phyloP scores from a whole-genome alignment of 1,140 invertebrate species.

The Musca vetustissima region DNA sequence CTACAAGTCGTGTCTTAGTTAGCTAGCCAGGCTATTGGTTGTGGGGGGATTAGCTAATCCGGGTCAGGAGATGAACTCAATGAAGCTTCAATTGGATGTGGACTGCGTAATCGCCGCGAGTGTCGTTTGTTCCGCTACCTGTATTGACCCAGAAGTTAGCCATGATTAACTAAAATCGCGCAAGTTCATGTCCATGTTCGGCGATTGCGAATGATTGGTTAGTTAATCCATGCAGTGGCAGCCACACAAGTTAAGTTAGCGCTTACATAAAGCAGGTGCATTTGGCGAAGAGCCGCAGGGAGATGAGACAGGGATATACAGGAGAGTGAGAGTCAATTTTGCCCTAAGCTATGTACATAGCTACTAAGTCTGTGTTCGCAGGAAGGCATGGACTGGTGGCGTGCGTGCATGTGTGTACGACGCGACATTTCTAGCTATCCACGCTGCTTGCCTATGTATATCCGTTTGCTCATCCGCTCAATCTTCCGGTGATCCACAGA shows the following conservation, averaged over 20 bases:
- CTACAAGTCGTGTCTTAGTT: too few species aligned
- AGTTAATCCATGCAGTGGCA: neutral
- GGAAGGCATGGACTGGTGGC: too few species aligned
- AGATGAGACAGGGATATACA: too few species aligned
- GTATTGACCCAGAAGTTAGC: neutral
- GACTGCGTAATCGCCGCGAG: neutral
- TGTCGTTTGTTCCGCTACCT: neutral
- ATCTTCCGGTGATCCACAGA: constrained; percentile 8
- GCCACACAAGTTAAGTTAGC: constrained; percentile 7
- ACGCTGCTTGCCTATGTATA: neutral
- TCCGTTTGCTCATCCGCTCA: constrained; percentile 8
- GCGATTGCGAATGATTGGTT: neutral
- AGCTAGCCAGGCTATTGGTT: neutral
- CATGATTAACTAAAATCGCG: constrained; percentile 24
- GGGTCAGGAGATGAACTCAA: neutral
- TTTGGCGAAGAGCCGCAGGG: neutral
- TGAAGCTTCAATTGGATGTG: neutral
- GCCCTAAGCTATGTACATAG: too few species aligned
- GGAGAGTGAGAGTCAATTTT: too few species aligned
- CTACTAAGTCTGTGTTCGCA: too few species aligned
- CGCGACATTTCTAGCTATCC: neutral
- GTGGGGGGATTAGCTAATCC: constrained; percentile 9
- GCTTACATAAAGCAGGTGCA: constrained; percentile 14
- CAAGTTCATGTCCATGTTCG: constrained; percentile 15
- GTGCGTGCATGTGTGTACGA: neutral